Conservation (phyloP, 2,797 vertebrate genomes). For the Pagetopsis macropterus region DNA sequence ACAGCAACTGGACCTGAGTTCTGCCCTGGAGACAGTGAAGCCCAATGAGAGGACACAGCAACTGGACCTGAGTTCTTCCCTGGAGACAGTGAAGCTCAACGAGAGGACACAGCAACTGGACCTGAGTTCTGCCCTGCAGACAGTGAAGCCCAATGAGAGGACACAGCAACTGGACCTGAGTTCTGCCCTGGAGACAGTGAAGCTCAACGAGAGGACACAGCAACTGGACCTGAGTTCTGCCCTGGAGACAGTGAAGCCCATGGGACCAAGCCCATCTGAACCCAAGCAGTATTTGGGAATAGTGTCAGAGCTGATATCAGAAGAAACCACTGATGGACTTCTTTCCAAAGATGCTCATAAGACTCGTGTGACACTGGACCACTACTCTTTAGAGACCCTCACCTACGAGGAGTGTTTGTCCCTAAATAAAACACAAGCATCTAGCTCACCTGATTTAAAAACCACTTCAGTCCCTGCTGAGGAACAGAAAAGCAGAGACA, state of each 20-base stretch:
- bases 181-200: conserved; percentile 27
- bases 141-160: no score
- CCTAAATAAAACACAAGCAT: conserved; percentile 62
- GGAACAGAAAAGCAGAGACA: conserved; percentile 61
- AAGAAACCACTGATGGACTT: neutral
- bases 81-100: no score
- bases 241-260: neutral
- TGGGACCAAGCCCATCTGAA: conserved; percentile 2
- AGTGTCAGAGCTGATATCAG: conserved; percentile 16
- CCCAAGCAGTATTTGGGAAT: conserved; percentile 14
- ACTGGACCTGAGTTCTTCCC: no score
- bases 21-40: conserved; percentile 8
- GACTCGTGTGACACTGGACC: conserved; percentile 40
- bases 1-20: neutral
- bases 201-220: conserved; percentile 47
- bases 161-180: no score
- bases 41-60: neutral
- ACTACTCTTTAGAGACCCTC: conserved; percentile 72
- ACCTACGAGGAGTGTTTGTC: conserved; percentile 81
- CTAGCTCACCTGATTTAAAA: conserved; percentile 37
- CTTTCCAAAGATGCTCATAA: conserved; percentile 1
- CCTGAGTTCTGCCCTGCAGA: no score
- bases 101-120: no score
- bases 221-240: conserved; percentile 1
- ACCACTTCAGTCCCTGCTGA: conserved; percentile 40